Evolutionary conservation across 1,140 invertebrate species (phyloP), one percentile per base, ranked within the genome.

Genomic region (Holcopasites calliopsidis): DNA sequence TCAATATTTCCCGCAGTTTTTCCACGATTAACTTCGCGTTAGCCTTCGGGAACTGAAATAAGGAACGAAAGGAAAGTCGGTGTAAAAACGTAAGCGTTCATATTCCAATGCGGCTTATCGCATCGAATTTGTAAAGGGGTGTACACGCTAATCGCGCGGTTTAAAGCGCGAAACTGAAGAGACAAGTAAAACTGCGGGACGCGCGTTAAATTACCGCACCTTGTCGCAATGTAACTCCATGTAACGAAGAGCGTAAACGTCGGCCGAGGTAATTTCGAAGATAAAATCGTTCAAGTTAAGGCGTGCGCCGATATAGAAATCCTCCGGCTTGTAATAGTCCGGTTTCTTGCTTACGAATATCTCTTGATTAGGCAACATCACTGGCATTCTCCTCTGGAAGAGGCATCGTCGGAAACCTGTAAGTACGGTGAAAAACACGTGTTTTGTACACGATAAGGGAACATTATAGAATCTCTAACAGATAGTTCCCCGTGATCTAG

Each of bases 221-320:
- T 96, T 93, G 76, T 94, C 86, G 69, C 93, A 88, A 90, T 97
- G 92, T n/a, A 94, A 85, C 90, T 98, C 97, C 97, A 98, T 96
- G 88, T 97, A 98, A 54, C 94, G 92, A 65, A 97, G 91, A 4
- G 96, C 95, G 89, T 97, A 98, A 87, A 97, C 95, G 88, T 98
- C 97, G 10, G 96, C 96, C 35, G 94, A 94, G 23, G 94, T 92
- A 6, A 98, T 90, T 69, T 95, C 86, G 88, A 98, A 98, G 18
- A 94, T 91, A 88, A 96, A 96, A 82, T 94, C 93, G 88, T 96
- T 95, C 26, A 98, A 93, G 40, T 94, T 93, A 13, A 98, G 80
- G 28, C 92, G 92, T 31, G 95, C 94, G 33, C 97, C 97, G 10
- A 98, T 93, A 90, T 94, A 98, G 89, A 98, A 95, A 87, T 98